phyloP scores from a whole-genome alignment of 2,888 invertebrate species.

The Endotricha flammealis region DNA sequence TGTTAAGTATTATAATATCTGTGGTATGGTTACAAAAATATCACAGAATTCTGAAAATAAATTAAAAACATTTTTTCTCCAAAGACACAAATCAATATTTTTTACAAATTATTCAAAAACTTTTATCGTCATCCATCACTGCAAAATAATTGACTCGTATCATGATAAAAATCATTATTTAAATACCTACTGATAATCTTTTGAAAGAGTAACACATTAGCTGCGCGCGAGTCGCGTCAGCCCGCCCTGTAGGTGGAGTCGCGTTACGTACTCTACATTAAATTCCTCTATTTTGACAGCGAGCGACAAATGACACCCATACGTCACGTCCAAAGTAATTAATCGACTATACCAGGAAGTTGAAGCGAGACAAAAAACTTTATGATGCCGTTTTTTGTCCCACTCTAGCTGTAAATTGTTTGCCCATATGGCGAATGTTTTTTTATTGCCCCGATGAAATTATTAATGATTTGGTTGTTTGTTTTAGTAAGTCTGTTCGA shows the following conservation, averaged over 20 bases:
- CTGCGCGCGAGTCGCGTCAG: slow-evolving; percentile 7
- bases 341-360: slow-evolving; percentile 55
- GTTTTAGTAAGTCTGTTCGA: slow-evolving; percentile 1
- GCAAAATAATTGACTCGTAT: too few relatives aligned
- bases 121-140: too few relatives aligned
- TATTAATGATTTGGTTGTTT: slow-evolving; percentile 26
- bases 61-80: too few relatives aligned
- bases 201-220: too few relatives aligned
- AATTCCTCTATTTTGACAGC: slow-evolving; percentile 70
- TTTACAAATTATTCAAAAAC: too few relatives aligned
- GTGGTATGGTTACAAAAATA: too few relatives aligned
- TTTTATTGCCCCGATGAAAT: slow-evolving; percentile 24
- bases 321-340: slow-evolving; percentile 41
- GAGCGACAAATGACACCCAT: slow-evolving; percentile 63
- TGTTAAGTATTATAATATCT: too few relatives aligned
- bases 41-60: too few relatives aligned
- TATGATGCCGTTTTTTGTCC: slow-evolving; percentile 40
- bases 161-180: too few relatives aligned
- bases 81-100: too few relatives aligned
- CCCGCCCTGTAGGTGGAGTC: slow-evolving; percentile 64
- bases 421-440: slow-evolving; percentile 39
- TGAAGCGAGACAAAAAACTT: slow-evolving; percentile 32
- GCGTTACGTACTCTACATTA: slow-evolving; percentile 49
- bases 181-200: too few relatives aligned
- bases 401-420: slow-evolving; percentile 32